A percentile compares a stretch with the other conserved stretches of the same genome.
Conservation (phyloP, 2,888 invertebrate species). For the Platycheirus albimanus region DNA sequence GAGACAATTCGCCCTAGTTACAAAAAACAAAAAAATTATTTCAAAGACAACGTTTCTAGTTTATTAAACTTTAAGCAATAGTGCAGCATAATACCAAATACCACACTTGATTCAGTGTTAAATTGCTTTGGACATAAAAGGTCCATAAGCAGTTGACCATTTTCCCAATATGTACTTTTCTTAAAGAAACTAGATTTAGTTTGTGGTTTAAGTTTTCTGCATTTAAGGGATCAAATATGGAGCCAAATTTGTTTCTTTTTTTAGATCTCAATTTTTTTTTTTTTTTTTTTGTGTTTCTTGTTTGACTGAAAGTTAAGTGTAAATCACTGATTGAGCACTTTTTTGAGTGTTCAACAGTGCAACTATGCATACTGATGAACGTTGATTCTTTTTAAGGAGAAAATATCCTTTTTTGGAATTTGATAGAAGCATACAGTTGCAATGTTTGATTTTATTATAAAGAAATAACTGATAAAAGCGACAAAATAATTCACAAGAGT, state of each 20-base stretch:
- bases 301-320: constrained; percentile 6
- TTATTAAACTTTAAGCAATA: constrained; percentile 33
- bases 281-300: too few species aligned
- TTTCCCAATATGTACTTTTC: not conserved
- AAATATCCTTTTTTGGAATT: constrained; percentile 14
- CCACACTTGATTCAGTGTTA: constrained; percentile 50
- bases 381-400: not conserved
- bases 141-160: constrained; percentile 26
- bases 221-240: constrained; percentile 30
- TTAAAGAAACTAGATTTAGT: constrained; percentile 25
- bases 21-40: too few species aligned
- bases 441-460: not conserved
- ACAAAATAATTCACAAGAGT: not conserved
- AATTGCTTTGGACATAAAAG: constrained; percentile 50
- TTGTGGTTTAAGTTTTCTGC: not conserved
- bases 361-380: constrained; percentile 17
- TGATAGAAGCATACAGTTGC: not conserved
- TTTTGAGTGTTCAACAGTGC: constrained; percentile 6
- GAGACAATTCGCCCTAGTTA: not conserved
- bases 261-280: not conserved
- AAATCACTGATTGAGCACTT: constrained; percentile 16
- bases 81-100: constrained; percentile 21
- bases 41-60: constrained; percentile 30
- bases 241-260: constrained; percentile 3
- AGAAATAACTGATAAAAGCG: not conserved